A percentile compares a stretch with the other conserved stretches of the same genome.
These are phyloP conservation scores for Homalodisca vitripennis DNA, from an alignment of 1,140 invertebrate genomes.

Conservation along the genomic window DNA sequence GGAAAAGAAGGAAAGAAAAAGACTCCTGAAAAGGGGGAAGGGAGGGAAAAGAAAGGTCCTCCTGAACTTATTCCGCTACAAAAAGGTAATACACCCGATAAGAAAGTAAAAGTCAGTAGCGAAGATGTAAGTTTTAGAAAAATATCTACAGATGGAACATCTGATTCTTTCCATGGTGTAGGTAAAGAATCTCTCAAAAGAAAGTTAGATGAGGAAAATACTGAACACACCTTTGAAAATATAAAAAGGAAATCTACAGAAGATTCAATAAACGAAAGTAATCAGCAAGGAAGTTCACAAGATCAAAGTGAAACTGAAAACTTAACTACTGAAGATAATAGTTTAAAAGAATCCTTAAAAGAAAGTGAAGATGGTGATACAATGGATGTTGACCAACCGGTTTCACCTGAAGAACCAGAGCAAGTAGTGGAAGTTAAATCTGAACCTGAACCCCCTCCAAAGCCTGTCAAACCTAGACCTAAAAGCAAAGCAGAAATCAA, in stretches of 20 bases:
- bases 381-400: conserved; percentile 2
- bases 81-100: no score
- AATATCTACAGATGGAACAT: neutral
- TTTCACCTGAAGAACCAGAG: neutral
- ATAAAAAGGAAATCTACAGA: conserved; percentile 17
- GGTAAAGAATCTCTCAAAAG: neutral
- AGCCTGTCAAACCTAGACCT: conserved; percentile 16
- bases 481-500: conserved; percentile 21
- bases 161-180: no score
- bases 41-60: neutral
- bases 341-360: neutral
- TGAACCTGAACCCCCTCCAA: conserved; percentile 22
- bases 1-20: conserved; percentile 37
- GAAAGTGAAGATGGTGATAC: neutral
- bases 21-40: conserved; percentile 16
- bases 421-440: conserved; percentile 4
- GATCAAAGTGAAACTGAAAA: neutral
- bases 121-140: neutral
- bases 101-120: neutral
- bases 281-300: conserved; percentile 2
- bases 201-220: neutral
- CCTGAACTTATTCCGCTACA: conserved; percentile 13
- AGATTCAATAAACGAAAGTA: no score
- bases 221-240: no score
- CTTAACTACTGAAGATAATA: neutral